Percentiles rank a stretch among this genome's conserved stretches.
Evolutionary conservation across 2,888 invertebrate genomes (phyloP).

Genomic region (Thecophora atra): DNA sequence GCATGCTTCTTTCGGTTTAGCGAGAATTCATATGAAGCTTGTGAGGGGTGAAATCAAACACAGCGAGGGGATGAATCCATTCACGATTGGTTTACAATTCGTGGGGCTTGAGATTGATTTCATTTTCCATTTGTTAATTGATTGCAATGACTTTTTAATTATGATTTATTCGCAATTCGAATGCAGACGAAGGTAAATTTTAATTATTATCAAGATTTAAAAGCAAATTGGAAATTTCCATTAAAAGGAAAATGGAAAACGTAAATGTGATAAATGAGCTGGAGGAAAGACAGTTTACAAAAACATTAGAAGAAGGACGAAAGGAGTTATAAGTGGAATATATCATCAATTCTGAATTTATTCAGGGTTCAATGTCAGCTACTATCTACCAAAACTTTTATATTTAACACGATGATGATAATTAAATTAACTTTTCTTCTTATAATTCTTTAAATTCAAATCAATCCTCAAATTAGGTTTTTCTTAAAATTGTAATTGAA

Average conservation of each 20-base stretch:
- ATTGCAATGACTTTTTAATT: conserved; percentile 34
- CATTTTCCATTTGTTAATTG: conserved; percentile 15
- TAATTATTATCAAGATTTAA: conserved; percentile 1
- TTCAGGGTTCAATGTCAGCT: too few species aligned
- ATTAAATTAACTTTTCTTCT: background rate
- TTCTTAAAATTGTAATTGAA: background rate
- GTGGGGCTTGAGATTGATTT: conserved; percentile 25
- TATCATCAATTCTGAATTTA: background rate
- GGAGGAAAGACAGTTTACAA: too few species aligned
- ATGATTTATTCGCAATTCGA: conserved; percentile 29
- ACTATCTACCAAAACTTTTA: too few species aligned
- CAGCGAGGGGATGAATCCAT: background rate
- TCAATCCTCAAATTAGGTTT: background rate
- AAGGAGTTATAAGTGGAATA: background rate
- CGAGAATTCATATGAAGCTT: background rate
- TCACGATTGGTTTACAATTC: background rate
- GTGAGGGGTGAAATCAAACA: background rate
- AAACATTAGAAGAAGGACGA: background rate
- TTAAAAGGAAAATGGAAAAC: background rate
- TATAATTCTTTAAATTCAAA: background rate
- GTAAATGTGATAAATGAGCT: too few species aligned
- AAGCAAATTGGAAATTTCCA: conserved; percentile 14
- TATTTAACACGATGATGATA: background rate
- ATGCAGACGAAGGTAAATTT: background rate
- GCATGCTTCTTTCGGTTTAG: background rate